Percentiles rank a stretch among this genome's conserved stretches.
phyloP scores from a whole-genome alignment of 2,888 invertebrate species.

The Aethes cnicana region DNA sequence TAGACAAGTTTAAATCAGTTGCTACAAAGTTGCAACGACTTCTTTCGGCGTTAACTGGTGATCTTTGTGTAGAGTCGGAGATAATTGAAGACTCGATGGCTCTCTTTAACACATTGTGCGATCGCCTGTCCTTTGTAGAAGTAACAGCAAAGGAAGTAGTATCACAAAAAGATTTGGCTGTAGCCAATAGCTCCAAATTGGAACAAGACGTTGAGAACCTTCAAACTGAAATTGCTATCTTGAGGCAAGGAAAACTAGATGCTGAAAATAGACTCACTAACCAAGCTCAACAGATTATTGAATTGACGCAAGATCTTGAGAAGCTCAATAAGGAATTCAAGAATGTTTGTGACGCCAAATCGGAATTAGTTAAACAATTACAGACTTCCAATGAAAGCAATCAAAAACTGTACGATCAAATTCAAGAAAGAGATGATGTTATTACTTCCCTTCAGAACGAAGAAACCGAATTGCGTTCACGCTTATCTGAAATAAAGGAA shows the following conservation, averaged over 20 bases:
- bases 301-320: constrained; percentile 33
- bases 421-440: constrained; percentile 33
- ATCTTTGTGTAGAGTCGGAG: constrained; percentile 48
- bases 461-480: constrained; percentile 25
- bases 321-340: constrained; percentile 31
- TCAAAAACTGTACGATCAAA: constrained; percentile 33
- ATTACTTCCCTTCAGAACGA: constrained; percentile 37
- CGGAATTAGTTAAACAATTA: constrained; percentile 33
- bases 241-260: constrained; percentile 25
- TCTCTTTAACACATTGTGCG: constrained; percentile 44
- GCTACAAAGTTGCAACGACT: constrained; percentile 47
- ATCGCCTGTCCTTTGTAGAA: constrained; percentile 49
- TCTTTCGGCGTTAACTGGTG: constrained; percentile 46
- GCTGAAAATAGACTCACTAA: constrained; percentile 24
- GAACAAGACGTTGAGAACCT: constrained; percentile 35
- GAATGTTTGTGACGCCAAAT: constrained; percentile 29
- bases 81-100: constrained; percentile 47
- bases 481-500: constrained; percentile 20
- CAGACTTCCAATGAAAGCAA: constrained; percentile 34
- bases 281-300: constrained; percentile 19
- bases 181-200: constrained; percentile 36
- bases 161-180: constrained; percentile 42
- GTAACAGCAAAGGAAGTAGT: constrained; percentile 41
- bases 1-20: constrained; percentile 45
- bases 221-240: constrained; percentile 36